Conservation (phyloP, 1,140 invertebrate genomes). For the Sminthurides bifidus region DNA sequence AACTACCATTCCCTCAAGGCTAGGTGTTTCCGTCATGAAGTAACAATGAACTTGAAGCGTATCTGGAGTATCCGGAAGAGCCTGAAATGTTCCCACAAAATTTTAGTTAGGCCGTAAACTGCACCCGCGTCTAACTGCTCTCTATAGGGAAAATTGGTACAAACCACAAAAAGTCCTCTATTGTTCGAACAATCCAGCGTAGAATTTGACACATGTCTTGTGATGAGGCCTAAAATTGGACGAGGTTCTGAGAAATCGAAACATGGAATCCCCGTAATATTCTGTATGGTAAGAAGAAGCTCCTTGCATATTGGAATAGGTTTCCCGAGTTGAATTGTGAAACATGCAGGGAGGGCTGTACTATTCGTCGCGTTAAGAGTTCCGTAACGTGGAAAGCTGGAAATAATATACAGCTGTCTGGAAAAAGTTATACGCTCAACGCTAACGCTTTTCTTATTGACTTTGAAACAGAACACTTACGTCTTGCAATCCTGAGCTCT, state of each 20-base stretch:
- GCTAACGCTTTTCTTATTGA: not conserved
- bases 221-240: conserved; percentile 61
- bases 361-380: conserved; percentile 69
- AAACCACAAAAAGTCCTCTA: conserved; percentile 63
- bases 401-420: conserved; percentile 24
- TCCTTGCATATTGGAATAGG: conserved; percentile 72
- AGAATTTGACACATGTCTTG: conserved; percentile 56
- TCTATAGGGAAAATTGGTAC: conserved; percentile 33
- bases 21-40: conserved; percentile 70
- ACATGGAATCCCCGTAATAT: conserved; percentile 60
- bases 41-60: conserved; percentile 72
- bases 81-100: conserved; percentile 43
- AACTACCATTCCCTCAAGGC: conserved; percentile 50
- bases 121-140: not conserved
- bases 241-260: conserved; percentile 45
- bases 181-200: conserved; percentile 55
- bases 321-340: conserved; percentile 72
- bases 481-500: conserved; percentile 60
- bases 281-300: conserved; percentile 57
- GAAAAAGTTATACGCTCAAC: conserved; percentile 5
- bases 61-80: conserved; percentile 54
- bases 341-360: conserved; percentile 74
- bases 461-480: conserved; percentile 38
- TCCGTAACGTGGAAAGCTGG: conserved; percentile 60
- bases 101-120: too few species aligned